phyloP scores from a whole-genome alignment of 2,113 vertebrate genomes.

The Dipodomys spectabilis region DNA sequence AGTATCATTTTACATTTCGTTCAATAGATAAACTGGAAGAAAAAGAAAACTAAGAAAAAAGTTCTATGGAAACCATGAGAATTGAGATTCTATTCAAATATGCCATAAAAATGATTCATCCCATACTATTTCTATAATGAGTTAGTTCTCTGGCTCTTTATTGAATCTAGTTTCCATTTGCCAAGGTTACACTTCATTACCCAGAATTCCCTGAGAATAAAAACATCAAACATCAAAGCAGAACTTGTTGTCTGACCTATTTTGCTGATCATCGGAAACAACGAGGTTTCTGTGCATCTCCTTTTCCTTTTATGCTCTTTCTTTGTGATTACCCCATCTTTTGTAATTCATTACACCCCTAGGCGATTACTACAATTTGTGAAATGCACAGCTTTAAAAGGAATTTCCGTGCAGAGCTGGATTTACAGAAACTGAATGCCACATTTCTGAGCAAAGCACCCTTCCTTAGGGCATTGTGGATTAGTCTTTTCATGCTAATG shows the following conservation, averaged over 20 bases:
- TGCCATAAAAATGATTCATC: slow-evolving; percentile 55
- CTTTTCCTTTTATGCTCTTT: slow-evolving; percentile 43
- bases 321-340: slow-evolving; percentile 69
- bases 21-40: slow-evolving; percentile 16
- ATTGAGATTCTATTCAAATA: slow-evolving; percentile 63
- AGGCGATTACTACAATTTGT: slow-evolving; percentile 73
- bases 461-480: slow-evolving; percentile 70
- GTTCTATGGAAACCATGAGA: slow-evolving; percentile 26
- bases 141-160: slow-evolving; percentile 57
- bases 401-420: slow-evolving; percentile 65
- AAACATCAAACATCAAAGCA: slow-evolving; percentile 79
- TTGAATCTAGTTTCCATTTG: slow-evolving; percentile 69
- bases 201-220: slow-evolving; percentile 71
- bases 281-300: slow-evolving; percentile 64
- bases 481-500: slow-evolving; percentile 73
- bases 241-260: slow-evolving; percentile 77
- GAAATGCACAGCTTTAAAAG: slow-evolving; percentile 73
- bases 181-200: slow-evolving; percentile 79
- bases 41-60: slow-evolving; percentile 43
- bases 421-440: slow-evolving; percentile 67
- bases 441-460: slow-evolving; percentile 69
- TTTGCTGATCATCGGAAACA: slow-evolving; percentile 74
- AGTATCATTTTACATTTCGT: background rate
- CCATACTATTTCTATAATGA: slow-evolving; percentile 16
- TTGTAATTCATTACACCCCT: slow-evolving; percentile 64